Evolutionary conservation across 2,888 invertebrate genomes (phyloP).

Genomic region (Cerceris rybyensis): DNA sequence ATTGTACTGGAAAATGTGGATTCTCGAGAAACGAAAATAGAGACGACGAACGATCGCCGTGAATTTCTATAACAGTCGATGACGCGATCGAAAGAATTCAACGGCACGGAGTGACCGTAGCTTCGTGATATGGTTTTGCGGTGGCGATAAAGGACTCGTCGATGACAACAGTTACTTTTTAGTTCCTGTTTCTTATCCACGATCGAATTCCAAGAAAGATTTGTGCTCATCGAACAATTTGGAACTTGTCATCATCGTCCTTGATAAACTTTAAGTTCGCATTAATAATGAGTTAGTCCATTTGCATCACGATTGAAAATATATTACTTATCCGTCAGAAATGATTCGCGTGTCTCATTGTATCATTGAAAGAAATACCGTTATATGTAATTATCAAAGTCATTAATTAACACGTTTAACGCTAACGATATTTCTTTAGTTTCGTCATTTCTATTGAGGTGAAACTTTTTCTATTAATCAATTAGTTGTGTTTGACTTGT

Average conservation of each 20-base stretch:
- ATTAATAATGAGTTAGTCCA: no score
- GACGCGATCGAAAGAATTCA: conserved; percentile 13
- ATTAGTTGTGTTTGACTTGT: no score
- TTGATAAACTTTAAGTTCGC: not conserved
- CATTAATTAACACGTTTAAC: no score
- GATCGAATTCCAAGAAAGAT: conserved; percentile 24
- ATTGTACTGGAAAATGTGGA: no score
- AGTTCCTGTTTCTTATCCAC: conserved; percentile 13
- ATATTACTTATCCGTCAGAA: no score
- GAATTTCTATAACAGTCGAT: conserved; percentile 27
- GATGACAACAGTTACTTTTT: conserved; percentile 23
- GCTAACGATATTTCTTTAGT: no score
- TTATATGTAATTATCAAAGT: no score
- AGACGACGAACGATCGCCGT: not conserved
- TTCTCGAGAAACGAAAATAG: not conserved
- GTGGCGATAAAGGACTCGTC: conserved; percentile 49
- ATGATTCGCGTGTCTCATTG: no score
- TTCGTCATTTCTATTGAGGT: no score
- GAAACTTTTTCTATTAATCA: no score
- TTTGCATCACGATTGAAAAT: no score
- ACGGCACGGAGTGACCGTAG: conserved; percentile 15
- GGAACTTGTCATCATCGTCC: conserved; percentile 14
- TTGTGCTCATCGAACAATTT: conserved; percentile 32
- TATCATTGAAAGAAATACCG: no score
- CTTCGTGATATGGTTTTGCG: conserved; percentile 51